A percentile compares a stretch with the other conserved stretches of the same genome.
These are phyloP conservation scores for Idaea aversata DNA, from an alignment of 2,888 invertebrate genomes.

Conservation along the genomic window DNA sequence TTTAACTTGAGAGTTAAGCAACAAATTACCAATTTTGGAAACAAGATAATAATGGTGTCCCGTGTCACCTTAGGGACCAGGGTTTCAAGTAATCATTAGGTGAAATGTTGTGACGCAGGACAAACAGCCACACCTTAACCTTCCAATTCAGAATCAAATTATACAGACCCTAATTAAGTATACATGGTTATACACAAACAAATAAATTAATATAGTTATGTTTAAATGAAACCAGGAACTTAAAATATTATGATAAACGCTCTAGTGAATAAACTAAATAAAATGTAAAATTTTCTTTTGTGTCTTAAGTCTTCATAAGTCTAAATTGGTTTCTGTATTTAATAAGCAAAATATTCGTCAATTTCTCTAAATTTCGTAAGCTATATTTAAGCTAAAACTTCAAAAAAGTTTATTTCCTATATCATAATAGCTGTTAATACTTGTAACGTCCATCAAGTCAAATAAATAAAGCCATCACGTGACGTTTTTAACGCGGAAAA, in stretches of 20 bases:
- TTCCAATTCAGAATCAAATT: conserved; percentile 32
- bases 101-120: conserved; percentile 43
- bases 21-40: conserved; percentile 35
- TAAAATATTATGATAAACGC: neutral
- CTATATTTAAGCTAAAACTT: too few species aligned
- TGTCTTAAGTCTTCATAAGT: conserved; percentile 1
- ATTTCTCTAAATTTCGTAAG: too few species aligned
- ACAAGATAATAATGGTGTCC: conserved; percentile 35
- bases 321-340: too few species aligned
- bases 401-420: too few species aligned
- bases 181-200: conserved; percentile 22
- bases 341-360: too few species aligned
- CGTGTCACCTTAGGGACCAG: conserved; percentile 38
- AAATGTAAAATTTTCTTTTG: too few species aligned
- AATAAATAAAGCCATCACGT: conserved; percentile 24
- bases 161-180: conserved; percentile 30
- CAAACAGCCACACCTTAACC: conserved; percentile 38
- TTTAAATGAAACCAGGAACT: conserved; percentile 7
- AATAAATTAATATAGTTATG: conserved; percentile 15
- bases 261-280: too few species aligned
- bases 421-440: neutral
- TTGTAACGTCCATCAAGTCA: neutral
- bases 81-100: conserved; percentile 43
- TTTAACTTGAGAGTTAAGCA: conserved; percentile 7
- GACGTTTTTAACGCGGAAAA: conserved; percentile 23